These are phyloP conservation scores for Ormyrus nitidulus DNA, from an alignment of 2,888 invertebrate species.

Conservation along the genomic window DNA sequence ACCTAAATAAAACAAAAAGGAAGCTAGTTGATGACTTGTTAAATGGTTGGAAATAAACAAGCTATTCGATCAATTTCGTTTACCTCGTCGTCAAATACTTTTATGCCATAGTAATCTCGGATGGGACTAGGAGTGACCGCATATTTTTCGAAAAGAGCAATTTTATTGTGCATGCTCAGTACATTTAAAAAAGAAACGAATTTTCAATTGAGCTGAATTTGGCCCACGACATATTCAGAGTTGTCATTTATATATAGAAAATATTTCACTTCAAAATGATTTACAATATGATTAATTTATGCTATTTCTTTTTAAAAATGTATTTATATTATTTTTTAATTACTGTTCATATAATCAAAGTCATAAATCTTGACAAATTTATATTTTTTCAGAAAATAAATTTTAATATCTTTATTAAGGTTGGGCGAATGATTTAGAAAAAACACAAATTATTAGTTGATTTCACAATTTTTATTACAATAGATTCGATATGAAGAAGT, in stretches of 20 bases:
- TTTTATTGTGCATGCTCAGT: conserved; percentile 63
- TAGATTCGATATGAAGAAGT: conserved; percentile 74
- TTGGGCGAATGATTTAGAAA: conserved; percentile 1
- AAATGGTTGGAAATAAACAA: conserved; percentile 13
- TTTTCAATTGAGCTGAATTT: conserved; percentile 4
- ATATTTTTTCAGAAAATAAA: neutral
- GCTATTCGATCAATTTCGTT: neutral
- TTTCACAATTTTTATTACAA: conserved; percentile 73
- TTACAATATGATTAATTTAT: too few relatives aligned
- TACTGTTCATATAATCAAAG: neutral
- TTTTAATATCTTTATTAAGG: neutral
- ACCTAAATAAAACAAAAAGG: conserved; percentile 61
- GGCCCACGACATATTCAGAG: neutral
- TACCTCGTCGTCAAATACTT: conserved; percentile 65
- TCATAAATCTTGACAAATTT: neutral
- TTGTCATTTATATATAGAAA: conserved; percentile 19
- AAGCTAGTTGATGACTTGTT: neutral
- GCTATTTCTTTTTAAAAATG: neutral
- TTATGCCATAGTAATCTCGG: conserved; percentile 71
- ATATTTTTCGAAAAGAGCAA: conserved; percentile 68
- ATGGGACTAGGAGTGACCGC: conserved; percentile 69
- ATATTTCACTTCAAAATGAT: neutral
- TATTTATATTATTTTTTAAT: neutral
- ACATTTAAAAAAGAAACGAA: conserved; percentile 21
- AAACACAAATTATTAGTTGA: conserved; percentile 55